Evolutionary conservation across 1,140 invertebrate species (phyloP).

Genomic region (Oryzaephilus surinamensis): DNA sequence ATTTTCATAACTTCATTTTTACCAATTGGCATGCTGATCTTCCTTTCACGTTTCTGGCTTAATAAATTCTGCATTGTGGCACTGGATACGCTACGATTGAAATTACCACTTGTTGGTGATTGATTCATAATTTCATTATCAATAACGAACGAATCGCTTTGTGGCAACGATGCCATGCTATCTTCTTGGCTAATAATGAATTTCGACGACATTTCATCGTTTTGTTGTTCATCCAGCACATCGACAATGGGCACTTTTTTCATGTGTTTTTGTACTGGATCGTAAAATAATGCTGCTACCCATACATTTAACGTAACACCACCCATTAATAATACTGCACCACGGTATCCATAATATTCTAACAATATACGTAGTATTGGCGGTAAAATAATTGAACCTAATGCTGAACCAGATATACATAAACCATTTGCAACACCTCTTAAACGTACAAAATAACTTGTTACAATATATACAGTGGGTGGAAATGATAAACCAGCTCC

Average conservation of each 20-base stretch:
- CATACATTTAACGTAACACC: slow-evolving; percentile 73
- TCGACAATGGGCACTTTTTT: slow-evolving; percentile 50
- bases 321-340: slow-evolving; percentile 70
- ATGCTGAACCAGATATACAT: slow-evolving; percentile 78
- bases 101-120: slow-evolving; percentile 16
- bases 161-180: slow-evolving; percentile 23
- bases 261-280: slow-evolving; percentile 72
- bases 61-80: slow-evolving; percentile 44
- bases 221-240: slow-evolving; percentile 36
- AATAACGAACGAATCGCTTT: slow-evolving; percentile 28
- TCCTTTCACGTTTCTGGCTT: slow-evolving; percentile 36
- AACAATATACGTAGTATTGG: slow-evolving; percentile 60
- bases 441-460: slow-evolving; percentile 72
- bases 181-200: slow-evolving; percentile 34
- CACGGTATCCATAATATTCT: slow-evolving; percentile 64
- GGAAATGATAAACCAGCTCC: slow-evolving; percentile 73
- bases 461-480: slow-evolving; percentile 84
- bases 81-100: slow-evolving; percentile 42
- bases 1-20: slow-evolving; percentile 32
- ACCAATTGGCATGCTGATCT: slow-evolving; percentile 42
- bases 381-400: slow-evolving; percentile 72
- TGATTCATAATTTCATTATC: slow-evolving; percentile 20
- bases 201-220: slow-evolving; percentile 30
- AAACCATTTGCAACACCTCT: slow-evolving; percentile 79
- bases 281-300: slow-evolving; percentile 71